phyloP scores from a whole-genome alignment of 2,888 invertebrate genomes.

The Syritta pipiens region DNA sequence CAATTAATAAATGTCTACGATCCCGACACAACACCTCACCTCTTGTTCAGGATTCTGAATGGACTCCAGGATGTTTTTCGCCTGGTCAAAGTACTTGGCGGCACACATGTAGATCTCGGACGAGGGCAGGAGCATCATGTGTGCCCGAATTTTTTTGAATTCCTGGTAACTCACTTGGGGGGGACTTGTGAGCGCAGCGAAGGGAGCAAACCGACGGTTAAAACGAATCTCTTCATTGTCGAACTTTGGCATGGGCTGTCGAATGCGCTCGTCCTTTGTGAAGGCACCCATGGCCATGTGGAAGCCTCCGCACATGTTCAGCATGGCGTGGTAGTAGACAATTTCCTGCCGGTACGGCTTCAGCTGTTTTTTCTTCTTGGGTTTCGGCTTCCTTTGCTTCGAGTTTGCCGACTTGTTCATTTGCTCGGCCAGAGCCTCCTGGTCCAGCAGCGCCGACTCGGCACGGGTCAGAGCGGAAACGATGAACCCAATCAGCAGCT shows the following conservation, averaged over 20 bases:
- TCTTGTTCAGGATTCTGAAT: slow-evolving; percentile 90
- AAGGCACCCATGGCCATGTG: slow-evolving; percentile 97
- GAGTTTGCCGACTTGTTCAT: slow-evolving; percentile 73
- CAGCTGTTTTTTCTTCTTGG: slow-evolving; percentile 83
- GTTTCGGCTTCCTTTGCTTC: slow-evolving; percentile 78
- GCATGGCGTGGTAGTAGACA: slow-evolving; percentile 93
- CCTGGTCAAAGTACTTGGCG: slow-evolving; percentile 95
- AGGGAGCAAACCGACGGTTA: slow-evolving; percentile 95
- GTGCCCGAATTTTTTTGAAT: slow-evolving; percentile 89
- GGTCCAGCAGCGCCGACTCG: slow-evolving; percentile 89
- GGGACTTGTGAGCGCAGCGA: slow-evolving; percentile 91
- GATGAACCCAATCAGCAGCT: slow-evolving; percentile 96
- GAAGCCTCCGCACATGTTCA: slow-evolving; percentile 96
- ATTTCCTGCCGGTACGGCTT: slow-evolving; percentile 90
- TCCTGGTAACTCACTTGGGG: slow-evolving; percentile 95
- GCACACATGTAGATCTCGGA: slow-evolving; percentile 89
- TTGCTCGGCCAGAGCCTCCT: slow-evolving; percentile 82
- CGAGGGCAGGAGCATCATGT: slow-evolving; percentile 82
- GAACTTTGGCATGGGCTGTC: slow-evolving; percentile 91
- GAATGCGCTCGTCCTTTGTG: slow-evolving; percentile 91
- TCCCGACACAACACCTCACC: slow-evolving; percentile 79
- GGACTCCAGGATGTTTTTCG: slow-evolving; percentile 90
- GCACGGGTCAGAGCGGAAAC: slow-evolving; percentile 94
- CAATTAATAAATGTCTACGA: background rate
- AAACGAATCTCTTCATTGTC: slow-evolving; percentile 97